Conservation (phyloP, 2,113 vertebrate species). For the Strix aluco region DNA sequence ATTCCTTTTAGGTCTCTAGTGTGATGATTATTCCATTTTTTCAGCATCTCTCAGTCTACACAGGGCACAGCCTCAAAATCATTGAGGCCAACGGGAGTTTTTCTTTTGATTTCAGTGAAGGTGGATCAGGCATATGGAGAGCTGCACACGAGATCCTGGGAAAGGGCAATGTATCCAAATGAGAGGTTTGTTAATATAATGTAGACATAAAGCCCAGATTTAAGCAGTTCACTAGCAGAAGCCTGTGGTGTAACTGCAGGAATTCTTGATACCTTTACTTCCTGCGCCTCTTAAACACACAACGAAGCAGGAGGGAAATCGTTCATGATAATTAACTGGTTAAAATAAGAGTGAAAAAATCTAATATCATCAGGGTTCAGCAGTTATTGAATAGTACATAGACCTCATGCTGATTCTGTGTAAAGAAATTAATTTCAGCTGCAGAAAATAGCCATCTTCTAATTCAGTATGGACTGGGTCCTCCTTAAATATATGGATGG, state of each 20-base stretch:
- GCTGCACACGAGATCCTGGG: not conserved
- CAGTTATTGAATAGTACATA: not conserved
- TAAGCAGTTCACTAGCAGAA: not conserved
- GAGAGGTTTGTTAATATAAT: not conserved
- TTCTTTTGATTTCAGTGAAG: not conserved
- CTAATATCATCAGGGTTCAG: not conserved
- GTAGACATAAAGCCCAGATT: not conserved
- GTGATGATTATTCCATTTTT: not conserved
- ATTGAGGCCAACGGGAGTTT: not conserved
- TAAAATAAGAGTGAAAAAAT: not conserved
- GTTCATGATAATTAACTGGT: not conserved
- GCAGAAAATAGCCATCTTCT: not conserved
- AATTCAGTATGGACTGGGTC: not conserved
- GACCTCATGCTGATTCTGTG: not conserved
- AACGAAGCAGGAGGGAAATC: not conserved
- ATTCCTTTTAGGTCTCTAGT: not conserved
- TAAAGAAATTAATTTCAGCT: slow-evolving; percentile 13
- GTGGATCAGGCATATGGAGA: not conserved
- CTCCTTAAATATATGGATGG: not conserved
- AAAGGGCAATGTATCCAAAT: not conserved
- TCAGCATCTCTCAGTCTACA: not conserved
- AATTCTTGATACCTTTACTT: not conserved
- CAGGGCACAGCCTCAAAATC: not conserved
- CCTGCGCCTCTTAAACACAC: not conserved
- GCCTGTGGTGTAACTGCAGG: not conserved